Evolutionary conservation across 2,888 invertebrate species (phyloP).

Genomic region (Geotrupes spiniger): DNA sequence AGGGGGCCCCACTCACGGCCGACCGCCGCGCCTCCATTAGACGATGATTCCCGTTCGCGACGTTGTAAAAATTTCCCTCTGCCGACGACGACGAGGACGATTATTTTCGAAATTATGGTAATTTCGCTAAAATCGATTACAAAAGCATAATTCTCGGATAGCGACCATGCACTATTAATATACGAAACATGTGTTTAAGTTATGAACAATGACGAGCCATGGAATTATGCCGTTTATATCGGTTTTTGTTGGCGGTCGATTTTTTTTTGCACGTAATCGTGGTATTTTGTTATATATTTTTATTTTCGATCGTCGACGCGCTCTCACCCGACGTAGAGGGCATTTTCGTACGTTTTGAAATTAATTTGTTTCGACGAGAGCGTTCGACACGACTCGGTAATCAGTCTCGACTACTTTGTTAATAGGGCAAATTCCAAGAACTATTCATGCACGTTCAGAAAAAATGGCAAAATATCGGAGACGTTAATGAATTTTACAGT

Average conservation of each 20-base stretch:
- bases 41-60: background rate
- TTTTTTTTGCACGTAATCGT: constrained; percentile 33
- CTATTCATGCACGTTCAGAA: too few species aligned
- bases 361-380: too few species aligned
- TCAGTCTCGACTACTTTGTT: too few species aligned
- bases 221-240: constrained; percentile 39
- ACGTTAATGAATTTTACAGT: too few species aligned
- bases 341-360: too few species aligned
- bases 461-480: too few species aligned
- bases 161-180: constrained; percentile 44
- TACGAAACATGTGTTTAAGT: constrained; percentile 42
- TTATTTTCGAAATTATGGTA: constrained; percentile 49
- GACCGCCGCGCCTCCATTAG: background rate
- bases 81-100: constrained; percentile 38
- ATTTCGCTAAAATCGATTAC: constrained; percentile 49
- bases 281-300: constrained; percentile 35
- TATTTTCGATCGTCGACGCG: constrained; percentile 1
- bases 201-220: constrained; percentile 38
- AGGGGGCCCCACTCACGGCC: background rate
- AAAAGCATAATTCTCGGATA: constrained; percentile 43
- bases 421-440: too few species aligned
- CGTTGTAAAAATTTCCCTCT: constrained; percentile 8
- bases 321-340: too few species aligned
- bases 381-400: too few species aligned
- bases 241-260: constrained; percentile 33